A percentile compares a stretch with the other conserved stretches of the same genome.
Evolutionary conservation across 2,888 invertebrate species (phyloP).

Genomic region (Neuroscelio doddi): DNA sequence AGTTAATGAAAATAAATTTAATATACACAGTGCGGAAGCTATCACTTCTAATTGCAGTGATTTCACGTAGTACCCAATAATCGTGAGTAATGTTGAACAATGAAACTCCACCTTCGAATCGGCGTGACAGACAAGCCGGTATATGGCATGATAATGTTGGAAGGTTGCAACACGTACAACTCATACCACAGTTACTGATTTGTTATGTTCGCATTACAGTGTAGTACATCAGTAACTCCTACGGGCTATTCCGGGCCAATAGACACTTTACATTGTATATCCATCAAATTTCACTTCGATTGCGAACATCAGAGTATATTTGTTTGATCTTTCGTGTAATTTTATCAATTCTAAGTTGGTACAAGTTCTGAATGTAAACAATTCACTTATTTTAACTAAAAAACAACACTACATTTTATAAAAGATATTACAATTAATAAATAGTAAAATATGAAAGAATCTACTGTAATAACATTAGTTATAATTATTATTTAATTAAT

Average conservation of each 20-base stretch:
- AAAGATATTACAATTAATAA: too few species aligned
- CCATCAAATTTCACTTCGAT: slow-evolving; percentile 17
- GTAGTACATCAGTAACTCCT: slow-evolving; percentile 36
- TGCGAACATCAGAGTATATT: too few species aligned
- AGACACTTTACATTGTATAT: slow-evolving; percentile 21
- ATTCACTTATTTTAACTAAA: too few species aligned
- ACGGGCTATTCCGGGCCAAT: slow-evolving; percentile 29
- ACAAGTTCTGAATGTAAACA: too few species aligned
- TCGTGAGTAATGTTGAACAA: slow-evolving; percentile 37
- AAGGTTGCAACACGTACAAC: slow-evolving; percentile 39
- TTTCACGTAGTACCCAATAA: slow-evolving; percentile 31
- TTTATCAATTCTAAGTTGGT: too few species aligned
- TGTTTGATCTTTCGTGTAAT: too few species aligned
- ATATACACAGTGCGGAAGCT: slow-evolving; percentile 27
- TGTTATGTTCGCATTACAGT: slow-evolving; percentile 28
- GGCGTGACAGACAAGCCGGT: slow-evolving; percentile 38
- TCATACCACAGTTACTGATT: slow-evolving; percentile 39
- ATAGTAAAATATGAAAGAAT: too few species aligned
- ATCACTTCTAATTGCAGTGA: slow-evolving; percentile 38
- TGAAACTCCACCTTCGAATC: slow-evolving; percentile 33
- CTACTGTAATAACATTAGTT: too few species aligned
- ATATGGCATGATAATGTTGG: slow-evolving; percentile 37
- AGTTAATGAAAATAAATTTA: slow-evolving; percentile 7
- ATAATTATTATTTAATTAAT: too few species aligned
- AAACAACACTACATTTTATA: too few species aligned